Evolutionary conservation across 2,888 invertebrate genomes (phyloP).

Genomic region (Aplocera efformata): DNA sequence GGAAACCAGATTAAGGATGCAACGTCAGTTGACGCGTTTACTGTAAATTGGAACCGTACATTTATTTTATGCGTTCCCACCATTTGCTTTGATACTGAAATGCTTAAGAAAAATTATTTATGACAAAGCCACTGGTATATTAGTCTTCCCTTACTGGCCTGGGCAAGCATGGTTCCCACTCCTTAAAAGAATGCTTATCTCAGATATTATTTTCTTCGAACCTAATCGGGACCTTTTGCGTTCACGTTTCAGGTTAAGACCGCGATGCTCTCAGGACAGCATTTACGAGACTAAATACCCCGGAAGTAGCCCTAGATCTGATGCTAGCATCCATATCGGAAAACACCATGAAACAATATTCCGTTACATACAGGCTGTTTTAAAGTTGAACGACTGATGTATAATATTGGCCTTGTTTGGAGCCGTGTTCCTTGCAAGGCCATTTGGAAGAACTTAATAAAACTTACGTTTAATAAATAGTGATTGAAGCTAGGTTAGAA

Average conservation of each 20-base stretch:
- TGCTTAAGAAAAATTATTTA: slow-evolving; percentile 12
- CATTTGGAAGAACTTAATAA: slow-evolving; percentile 26
- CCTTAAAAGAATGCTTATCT: slow-evolving; percentile 2
- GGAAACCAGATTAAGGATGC: slow-evolving; percentile 1
- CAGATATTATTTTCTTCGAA: slow-evolving; percentile 4
- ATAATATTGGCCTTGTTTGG: slow-evolving; percentile 26
- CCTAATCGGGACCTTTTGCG: slow-evolving; percentile 6
- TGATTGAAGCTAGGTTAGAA: slow-evolving; percentile 14
- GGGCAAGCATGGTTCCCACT: slow-evolving; percentile 21
- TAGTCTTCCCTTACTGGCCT: slow-evolving; percentile 22
- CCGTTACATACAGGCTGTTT: slow-evolving; percentile 16
- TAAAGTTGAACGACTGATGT: slow-evolving; percentile 25
- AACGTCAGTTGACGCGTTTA: slow-evolving; percentile 5
- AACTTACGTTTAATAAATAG: slow-evolving; percentile 27
- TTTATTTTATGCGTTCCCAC: slow-evolving; percentile 11
- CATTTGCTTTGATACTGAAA: slow-evolving; percentile 13
- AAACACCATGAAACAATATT: slow-evolving; percentile 22
- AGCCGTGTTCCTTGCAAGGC: slow-evolving; percentile 28
- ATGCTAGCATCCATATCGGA: slow-evolving; percentile 17
- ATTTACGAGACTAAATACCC: slow-evolving; percentile 2
- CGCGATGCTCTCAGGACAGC: slow-evolving; percentile 13
- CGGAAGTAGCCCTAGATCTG: slow-evolving; percentile 1
- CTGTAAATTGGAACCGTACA: slow-evolving; percentile 1
- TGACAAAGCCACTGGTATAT: slow-evolving; percentile 14
- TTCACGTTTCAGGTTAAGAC: slow-evolving; percentile 16